phyloP scores from a whole-genome alignment of 2,113 vertebrate genomes.

The Zosterops borbonicus region DNA sequence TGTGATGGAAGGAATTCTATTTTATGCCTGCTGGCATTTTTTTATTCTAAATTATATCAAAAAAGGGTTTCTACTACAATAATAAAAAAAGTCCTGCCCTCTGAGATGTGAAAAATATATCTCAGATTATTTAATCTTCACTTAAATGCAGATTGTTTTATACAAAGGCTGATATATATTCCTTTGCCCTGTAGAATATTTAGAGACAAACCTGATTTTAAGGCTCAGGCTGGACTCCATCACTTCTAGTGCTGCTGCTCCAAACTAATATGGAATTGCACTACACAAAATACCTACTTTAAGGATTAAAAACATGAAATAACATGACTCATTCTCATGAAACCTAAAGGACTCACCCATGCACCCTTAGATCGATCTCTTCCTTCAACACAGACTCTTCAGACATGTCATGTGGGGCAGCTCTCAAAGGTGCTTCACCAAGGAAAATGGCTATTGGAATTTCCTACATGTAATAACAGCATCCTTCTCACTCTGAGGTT shows the following conservation, averaged over 20 bases:
- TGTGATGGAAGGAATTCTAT: neutral
- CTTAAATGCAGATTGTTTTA: neutral
- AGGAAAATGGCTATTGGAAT: neutral
- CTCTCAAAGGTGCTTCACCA: neutral
- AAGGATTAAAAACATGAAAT: neutral
- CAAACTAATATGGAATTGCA: neutral
- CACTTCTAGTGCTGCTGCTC: neutral
- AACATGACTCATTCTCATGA: neutral
- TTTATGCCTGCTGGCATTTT: neutral
- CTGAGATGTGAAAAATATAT: neutral
- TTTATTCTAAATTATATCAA: neutral
- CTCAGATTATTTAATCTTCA: neutral
- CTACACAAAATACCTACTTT: neutral
- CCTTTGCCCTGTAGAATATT: neutral
- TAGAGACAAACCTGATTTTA: neutral
- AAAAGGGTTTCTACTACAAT: neutral
- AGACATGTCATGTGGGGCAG: neutral
- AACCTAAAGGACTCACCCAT: neutral
- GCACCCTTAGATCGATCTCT: neutral
- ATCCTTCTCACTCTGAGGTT: neutral
- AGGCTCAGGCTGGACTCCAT: neutral
- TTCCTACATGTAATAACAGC: neutral
- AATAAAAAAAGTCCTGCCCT: neutral
- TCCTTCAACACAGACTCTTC: neutral
- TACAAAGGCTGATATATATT: neutral